phyloP scores from a whole-genome alignment of 2,797 vertebrate genomes.

The Nyctibius grandis region DNA sequence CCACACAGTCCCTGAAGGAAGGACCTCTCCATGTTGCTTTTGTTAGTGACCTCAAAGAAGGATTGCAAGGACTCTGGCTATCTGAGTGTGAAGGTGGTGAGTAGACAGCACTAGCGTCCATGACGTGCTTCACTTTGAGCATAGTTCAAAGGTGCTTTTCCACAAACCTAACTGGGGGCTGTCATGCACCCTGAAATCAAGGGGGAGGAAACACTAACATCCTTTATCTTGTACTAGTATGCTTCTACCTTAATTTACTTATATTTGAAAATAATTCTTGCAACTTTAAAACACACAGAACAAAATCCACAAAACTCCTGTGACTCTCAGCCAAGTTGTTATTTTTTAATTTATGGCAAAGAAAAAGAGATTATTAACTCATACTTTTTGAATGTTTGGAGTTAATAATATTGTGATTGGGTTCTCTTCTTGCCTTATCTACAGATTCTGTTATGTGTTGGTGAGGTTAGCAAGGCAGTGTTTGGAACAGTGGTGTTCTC shows the following conservation, averaged over 20 bases:
- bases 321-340: not conserved
- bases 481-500: not conserved
- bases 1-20: not conserved
- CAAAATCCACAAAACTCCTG: not conserved
- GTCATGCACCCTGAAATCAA: not conserved
- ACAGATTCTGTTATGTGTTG: not conserved
- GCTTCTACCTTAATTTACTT: not conserved
- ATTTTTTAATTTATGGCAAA: not conserved
- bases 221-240: not conserved
- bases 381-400: not conserved
- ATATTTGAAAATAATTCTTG: not conserved
- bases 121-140: not conserved
- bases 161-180: not conserved
- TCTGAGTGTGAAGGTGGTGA: not conserved
- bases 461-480: not conserved
- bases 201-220: not conserved
- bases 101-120: not conserved
- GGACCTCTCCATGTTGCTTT: not conserved
- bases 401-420: not conserved
- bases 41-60: not conserved
- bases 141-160: not conserved
- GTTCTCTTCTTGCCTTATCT: not conserved
- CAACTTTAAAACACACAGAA: not conserved
- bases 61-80: not conserved
- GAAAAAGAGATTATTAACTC: not conserved